Conservation (phyloP, 2,888 invertebrate species). For the Latrodectus elegans region DNA sequence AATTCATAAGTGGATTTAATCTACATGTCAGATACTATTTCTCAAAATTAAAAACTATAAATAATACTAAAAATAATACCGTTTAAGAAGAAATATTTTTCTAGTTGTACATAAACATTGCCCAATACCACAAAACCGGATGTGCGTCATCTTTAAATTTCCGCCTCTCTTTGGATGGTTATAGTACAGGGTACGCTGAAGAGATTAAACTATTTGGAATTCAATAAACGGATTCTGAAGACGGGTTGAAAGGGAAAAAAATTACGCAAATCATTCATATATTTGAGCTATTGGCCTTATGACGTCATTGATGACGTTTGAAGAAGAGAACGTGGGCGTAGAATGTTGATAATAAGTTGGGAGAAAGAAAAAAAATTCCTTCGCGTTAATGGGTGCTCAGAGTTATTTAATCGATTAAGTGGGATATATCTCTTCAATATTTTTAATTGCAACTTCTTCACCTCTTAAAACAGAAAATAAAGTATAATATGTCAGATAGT, state of each 20-base stretch:
- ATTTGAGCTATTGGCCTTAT: constrained; percentile 35
- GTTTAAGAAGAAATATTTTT: no score
- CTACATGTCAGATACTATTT: no score
- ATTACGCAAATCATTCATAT: constrained; percentile 37
- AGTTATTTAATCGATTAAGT: constrained; percentile 34
- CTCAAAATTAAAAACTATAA: no score
- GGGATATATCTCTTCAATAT: background rate
- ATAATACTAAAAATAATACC: no score
- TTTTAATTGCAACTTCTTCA: no score
- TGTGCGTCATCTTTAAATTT: background rate
- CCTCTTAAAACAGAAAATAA: no score
- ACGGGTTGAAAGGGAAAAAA: constrained; percentile 12
- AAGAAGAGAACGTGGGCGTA: constrained; percentile 23
- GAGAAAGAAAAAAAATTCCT: constrained; percentile 11
- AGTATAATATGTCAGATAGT: no score
- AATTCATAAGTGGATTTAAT: no score
- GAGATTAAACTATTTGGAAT: constrained; percentile 28
- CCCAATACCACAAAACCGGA: background rate
- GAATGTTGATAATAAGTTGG: constrained; percentile 22
- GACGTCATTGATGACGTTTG: constrained; percentile 49
- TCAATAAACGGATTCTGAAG: constrained; percentile 30
- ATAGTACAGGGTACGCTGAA: background rate
- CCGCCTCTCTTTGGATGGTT: background rate
- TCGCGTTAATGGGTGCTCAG: constrained; percentile 16
- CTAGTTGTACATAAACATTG: no score